Conservation (phyloP, 1,140 invertebrate genomes). For the Eriocheir sinensis region DNA sequence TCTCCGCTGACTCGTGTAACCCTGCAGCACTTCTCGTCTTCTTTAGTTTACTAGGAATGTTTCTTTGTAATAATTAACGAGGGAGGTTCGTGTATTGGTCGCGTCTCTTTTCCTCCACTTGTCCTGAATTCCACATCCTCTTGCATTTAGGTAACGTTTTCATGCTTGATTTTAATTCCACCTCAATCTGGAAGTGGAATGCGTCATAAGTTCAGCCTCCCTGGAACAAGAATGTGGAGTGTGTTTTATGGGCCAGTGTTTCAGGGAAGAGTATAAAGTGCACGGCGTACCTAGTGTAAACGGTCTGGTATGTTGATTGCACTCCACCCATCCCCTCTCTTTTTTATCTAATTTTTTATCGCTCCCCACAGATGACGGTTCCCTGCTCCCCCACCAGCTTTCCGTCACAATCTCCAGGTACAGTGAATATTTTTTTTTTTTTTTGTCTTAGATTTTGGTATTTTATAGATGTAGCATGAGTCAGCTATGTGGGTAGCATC, state of each 20-base stretch:
- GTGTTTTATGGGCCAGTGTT: too few species aligned
- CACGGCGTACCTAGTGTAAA: neutral
- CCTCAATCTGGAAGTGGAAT: neutral
- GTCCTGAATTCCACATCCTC: neutral
- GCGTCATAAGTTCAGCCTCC: neutral
- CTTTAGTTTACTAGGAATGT: neutral
- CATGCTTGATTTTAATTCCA: neutral
- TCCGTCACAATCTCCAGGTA: neutral
- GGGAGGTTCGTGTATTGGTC: neutral
- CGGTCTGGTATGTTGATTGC: neutral
- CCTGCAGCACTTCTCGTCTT: neutral
- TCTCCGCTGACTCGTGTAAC: neutral
- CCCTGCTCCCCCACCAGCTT: neutral
- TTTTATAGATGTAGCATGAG: too few species aligned
- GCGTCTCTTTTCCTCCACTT: neutral
- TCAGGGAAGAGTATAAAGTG: too few species aligned
- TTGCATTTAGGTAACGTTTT: neutral
- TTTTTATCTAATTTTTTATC: slow-evolving; percentile 17
- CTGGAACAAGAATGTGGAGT: neutral
- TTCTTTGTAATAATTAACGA: neutral
- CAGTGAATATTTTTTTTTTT: neutral
- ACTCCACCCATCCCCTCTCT: neutral
- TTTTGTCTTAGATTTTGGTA: too few species aligned
- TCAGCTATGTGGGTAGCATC: too few species aligned
- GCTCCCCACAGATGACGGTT: neutral